phyloP scores from a whole-genome alignment of 2,888 invertebrate genomes.

The Cacoxenus indagator region DNA sequence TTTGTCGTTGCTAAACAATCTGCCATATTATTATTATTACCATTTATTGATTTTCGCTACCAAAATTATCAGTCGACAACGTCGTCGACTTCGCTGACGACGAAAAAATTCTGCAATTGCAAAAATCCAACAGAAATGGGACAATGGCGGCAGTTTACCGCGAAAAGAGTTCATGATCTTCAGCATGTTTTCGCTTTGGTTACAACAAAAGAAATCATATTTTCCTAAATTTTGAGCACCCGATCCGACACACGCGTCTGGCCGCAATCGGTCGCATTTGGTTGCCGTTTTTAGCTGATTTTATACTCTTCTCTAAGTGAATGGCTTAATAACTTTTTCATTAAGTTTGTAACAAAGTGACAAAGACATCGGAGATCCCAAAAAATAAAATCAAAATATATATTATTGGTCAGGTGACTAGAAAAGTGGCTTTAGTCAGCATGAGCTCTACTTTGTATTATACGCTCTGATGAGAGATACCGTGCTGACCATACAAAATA shows the following conservation, averaged over 20 bases:
- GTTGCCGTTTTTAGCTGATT: background rate
- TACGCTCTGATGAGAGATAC: too few relatives aligned
- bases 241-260: background rate
- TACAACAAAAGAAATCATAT: conserved; percentile 19
- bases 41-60: conserved; percentile 60
- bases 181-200: conserved; percentile 26
- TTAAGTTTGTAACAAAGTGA: too few relatives aligned
- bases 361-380: too few relatives aligned
- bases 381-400: too few relatives aligned
- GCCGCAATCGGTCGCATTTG: background rate
- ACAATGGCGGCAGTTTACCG: conserved; percentile 7
- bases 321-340: too few relatives aligned
- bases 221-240: conserved; percentile 12
- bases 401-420: too few relatives aligned
- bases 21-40: conserved; percentile 42
- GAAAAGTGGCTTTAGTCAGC: too few relatives aligned
- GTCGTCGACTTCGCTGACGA: background rate
- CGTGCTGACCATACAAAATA: too few relatives aligned
- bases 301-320: too few relatives aligned
- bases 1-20: conserved; percentile 19
- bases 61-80: conserved; percentile 43
- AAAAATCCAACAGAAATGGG: background rate
- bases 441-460: too few relatives aligned
- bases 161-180: conserved; percentile 56
- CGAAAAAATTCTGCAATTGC: background rate